These are phyloP conservation scores for Varanus salvator DNA, from an alignment of 2,113 vertebrate species.

Conservation along the genomic window DNA sequence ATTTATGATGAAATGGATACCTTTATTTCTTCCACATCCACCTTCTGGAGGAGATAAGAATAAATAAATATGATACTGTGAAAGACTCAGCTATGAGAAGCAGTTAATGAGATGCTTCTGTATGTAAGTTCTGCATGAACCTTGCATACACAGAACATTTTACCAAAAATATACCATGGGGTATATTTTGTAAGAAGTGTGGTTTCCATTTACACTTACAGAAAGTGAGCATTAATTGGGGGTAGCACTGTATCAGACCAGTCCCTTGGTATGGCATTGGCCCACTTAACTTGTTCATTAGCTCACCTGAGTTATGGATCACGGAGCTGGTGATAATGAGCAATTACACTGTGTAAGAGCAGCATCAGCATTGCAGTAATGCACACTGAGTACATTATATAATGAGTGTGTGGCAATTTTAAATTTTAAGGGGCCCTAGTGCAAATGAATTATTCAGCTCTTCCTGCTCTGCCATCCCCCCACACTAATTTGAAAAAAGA, in stretches of 20 bases:
- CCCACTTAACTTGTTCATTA: constrained; percentile 1
- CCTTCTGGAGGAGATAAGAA: neutral
- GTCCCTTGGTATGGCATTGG: neutral
- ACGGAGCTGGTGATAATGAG: neutral
- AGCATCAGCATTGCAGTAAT: neutral
- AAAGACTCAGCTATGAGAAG: neutral
- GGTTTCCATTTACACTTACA: neutral
- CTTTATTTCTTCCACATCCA: neutral
- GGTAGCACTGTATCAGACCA: neutral
- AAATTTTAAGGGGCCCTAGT: neutral
- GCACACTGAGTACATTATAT: neutral
- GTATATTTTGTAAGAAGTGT: neutral
- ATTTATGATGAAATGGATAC: neutral
- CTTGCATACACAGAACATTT: neutral
- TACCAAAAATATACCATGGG: neutral
- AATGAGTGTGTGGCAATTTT: constrained; percentile 5
- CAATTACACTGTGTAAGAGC: constrained; percentile 1
- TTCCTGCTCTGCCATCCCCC: neutral
- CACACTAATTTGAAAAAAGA: neutral
- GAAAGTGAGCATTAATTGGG: neutral
- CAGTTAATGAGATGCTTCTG: neutral
- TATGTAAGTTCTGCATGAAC: neutral
- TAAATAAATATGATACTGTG: neutral
- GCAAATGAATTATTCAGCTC: constrained; percentile 19
- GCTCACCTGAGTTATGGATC: constrained; percentile 4